A percentile compares a stretch with the other conserved stretches of the same genome.
Conservation (phyloP, 2,113 vertebrate species). For the Ictalurus punctatus region DNA sequence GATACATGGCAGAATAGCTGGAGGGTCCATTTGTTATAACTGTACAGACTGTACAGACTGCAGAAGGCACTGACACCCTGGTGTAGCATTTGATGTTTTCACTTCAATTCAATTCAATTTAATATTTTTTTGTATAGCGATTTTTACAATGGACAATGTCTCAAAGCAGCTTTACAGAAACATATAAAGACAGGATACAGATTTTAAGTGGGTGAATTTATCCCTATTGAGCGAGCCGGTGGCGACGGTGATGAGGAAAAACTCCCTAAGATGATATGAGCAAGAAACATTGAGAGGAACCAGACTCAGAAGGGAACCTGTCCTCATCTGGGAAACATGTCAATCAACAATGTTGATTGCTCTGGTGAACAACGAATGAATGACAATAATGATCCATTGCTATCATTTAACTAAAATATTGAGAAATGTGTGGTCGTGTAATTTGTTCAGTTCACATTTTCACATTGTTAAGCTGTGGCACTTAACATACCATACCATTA, state of each 20-base stretch:
- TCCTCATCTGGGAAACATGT: too few species aligned
- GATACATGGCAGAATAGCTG: neutral
- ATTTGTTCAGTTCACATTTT: neutral
- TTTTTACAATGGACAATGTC: too few species aligned
- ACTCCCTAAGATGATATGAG: too few species aligned
- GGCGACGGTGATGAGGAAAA: too few species aligned
- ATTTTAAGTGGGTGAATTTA: too few species aligned
- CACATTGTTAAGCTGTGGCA: neutral
- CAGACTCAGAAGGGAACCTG: too few species aligned
- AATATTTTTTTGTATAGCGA: too few species aligned
- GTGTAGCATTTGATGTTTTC: neutral
- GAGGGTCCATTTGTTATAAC: neutral
- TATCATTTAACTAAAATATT: neutral
- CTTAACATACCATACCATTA: neutral
- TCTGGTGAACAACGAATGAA: neutral
- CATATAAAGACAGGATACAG: too few species aligned
- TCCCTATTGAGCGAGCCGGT: too few species aligned
- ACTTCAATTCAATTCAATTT: too few species aligned
- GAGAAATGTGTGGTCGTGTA: neutral
- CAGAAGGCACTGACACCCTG: neutral
- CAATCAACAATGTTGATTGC: neutral
- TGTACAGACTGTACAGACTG: neutral
- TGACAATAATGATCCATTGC: neutral
- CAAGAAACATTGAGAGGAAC: too few species aligned
- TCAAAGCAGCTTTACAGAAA: too few species aligned